Conservation (phyloP, 2,888 invertebrate genomes). For the Acheta domesticus region DNA sequence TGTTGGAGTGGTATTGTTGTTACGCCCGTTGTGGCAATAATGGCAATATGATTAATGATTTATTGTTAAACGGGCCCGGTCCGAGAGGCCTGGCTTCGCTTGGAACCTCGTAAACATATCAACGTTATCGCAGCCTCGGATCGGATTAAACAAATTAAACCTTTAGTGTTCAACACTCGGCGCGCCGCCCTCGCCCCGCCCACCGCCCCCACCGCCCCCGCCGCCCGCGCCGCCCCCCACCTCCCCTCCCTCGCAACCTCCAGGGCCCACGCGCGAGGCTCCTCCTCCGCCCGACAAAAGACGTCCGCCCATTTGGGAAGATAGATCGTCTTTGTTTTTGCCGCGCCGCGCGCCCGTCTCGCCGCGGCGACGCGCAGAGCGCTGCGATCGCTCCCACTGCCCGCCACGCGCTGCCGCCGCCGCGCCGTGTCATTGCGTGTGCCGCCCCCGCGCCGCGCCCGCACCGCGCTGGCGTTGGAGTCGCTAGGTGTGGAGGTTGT, state of each 20-base stretch:
- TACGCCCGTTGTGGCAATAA: not conserved
- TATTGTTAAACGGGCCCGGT: not conserved
- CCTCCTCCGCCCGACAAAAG: constrained; percentile 24
- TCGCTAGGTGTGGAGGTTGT: too few species aligned
- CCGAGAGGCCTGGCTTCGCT: not conserved
- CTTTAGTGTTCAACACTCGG: constrained; percentile 35
- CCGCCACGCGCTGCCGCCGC: not conserved
- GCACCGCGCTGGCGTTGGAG: too few species aligned
- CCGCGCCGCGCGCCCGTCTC: constrained; percentile 19
- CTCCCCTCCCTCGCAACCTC: not conserved
- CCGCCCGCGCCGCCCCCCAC: constrained; percentile 19
- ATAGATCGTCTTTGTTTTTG: constrained; percentile 30
- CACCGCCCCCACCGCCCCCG: constrained; percentile 5
- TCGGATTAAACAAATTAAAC: constrained; percentile 37
- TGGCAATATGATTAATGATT: constrained; percentile 18
- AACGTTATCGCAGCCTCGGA: constrained; percentile 32
- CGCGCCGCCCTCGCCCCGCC: constrained; percentile 11
- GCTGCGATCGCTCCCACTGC: not conserved
- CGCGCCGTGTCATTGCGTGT: not conserved
- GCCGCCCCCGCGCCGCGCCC: too few species aligned
- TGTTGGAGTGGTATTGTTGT: constrained; percentile 9
- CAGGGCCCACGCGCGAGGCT: not conserved
- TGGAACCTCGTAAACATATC: constrained; percentile 33
- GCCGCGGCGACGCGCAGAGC: not conserved
- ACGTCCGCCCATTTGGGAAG: constrained; percentile 31